Conservation (phyloP, 2,888 invertebrate genomes). For the Drosophila borborema region DNA sequence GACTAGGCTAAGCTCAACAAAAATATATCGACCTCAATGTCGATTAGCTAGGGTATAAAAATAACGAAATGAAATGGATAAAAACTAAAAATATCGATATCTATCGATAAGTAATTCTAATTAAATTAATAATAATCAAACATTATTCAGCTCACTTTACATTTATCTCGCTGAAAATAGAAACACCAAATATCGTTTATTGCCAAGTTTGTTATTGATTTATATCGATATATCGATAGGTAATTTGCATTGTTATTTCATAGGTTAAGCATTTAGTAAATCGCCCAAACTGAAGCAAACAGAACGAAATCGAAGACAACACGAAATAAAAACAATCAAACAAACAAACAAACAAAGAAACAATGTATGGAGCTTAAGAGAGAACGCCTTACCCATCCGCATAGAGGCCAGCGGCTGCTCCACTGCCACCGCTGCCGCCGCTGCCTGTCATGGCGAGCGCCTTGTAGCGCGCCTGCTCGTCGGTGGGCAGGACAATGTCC, state of each 20-base stretch:
- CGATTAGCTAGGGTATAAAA: not conserved
- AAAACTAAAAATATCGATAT: not conserved
- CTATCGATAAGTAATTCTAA: not conserved
- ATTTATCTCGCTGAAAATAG: too few relatives aligned
- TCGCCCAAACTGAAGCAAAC: constrained; percentile 5
- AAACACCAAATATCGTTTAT: not conserved
- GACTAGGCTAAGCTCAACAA: not conserved
- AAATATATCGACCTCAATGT: not conserved
- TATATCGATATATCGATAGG: not conserved
- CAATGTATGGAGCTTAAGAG: not conserved
- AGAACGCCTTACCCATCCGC: constrained; percentile 60
- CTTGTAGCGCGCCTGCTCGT: constrained; percentile 93
- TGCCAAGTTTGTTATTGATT: not conserved
- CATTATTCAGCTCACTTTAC: not conserved
- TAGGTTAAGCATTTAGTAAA: not conserved
- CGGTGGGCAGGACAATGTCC: constrained; percentile 94
- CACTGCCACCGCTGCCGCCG: constrained; percentile 69
- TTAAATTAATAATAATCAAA: not conserved
- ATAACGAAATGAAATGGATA: not conserved
- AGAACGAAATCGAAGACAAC: constrained; percentile 17
- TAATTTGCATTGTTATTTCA: not conserved
- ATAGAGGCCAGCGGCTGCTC: constrained; percentile 37
- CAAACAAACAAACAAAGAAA: constrained; percentile 11
- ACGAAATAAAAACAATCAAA: constrained; percentile 18
- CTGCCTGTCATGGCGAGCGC: constrained; percentile 90